Evolutionary conservation across 2,888 invertebrate genomes (phyloP).

Genomic region (Cerceris ruficornis): DNA sequence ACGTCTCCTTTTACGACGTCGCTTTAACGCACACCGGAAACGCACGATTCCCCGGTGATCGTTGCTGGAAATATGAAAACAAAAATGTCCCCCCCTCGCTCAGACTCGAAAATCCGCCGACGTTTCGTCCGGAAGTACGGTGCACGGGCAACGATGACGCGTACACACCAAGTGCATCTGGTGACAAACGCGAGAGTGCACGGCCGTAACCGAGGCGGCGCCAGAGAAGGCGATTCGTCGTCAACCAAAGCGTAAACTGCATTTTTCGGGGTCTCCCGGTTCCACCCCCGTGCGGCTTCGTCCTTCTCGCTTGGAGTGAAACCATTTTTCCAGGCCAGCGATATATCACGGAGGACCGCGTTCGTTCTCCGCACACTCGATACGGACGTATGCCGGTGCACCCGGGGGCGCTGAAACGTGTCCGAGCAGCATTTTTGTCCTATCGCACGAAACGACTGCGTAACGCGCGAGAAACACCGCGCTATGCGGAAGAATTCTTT

Average conservation of each 20-base stretch:
- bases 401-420: constrained; percentile 18
- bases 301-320: constrained; percentile 12
- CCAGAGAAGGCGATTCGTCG: constrained; percentile 62
- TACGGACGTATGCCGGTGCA: constrained; percentile 1
- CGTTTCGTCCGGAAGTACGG: constrained; percentile 28
- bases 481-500: constrained; percentile 44
- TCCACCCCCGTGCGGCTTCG: constrained; percentile 22
- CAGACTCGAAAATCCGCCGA: constrained; percentile 19
- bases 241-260: constrained; percentile 68
- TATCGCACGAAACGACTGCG: constrained; percentile 33
- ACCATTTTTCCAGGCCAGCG: constrained; percentile 65
- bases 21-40: neutral
- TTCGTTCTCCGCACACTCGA: constrained; percentile 35
- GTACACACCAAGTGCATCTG: constrained; percentile 49
- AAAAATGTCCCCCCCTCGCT: constrained; percentile 6
- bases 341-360: constrained; percentile 62
- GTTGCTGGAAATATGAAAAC: constrained; percentile 8
- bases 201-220: constrained; percentile 44
- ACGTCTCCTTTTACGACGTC: constrained; percentile 21
- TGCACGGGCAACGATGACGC: constrained; percentile 27
- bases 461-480: constrained; percentile 40
- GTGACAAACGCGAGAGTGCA: constrained; percentile 51
- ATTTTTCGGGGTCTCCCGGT: constrained; percentile 65
- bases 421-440: constrained; percentile 40
- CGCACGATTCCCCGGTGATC: constrained; percentile 6